Percentiles rank a stretch among this genome's conserved stretches.
Conservation (phyloP, 2,888 invertebrate genomes). For the Drosophila neutralis region DNA sequence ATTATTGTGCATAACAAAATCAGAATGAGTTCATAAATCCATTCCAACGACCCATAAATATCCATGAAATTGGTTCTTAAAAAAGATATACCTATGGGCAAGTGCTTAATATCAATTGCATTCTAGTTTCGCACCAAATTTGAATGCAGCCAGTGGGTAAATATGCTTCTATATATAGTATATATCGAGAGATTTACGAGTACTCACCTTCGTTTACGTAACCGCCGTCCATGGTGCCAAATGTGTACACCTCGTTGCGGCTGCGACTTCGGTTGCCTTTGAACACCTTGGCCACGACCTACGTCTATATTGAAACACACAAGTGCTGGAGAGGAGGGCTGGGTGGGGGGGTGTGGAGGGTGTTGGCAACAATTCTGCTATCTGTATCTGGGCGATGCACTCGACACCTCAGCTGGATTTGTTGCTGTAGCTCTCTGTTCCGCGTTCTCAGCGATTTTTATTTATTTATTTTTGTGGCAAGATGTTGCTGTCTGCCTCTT, state of each 20-base stretch:
- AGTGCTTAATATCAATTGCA: conserved; percentile 31
- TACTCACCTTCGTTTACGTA: conserved; percentile 84
- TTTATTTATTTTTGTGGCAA: conserved; percentile 63
- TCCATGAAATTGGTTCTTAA: conserved; percentile 2
- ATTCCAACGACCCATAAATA: conserved; percentile 11
- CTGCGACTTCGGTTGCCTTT: conserved; percentile 55
- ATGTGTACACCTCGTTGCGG: conserved; percentile 82
- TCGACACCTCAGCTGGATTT: conserved; percentile 57
- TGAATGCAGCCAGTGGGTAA: conserved; percentile 17
- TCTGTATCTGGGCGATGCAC: conserved; percentile 57
- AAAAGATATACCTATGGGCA: conserved; percentile 1
- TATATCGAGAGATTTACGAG: conserved; percentile 24
- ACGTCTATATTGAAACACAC: conserved; percentile 48
- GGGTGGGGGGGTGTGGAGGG: not conserved
- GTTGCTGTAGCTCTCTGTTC: conserved; percentile 30
- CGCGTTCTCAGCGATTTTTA: conserved; percentile 33
- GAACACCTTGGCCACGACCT: conserved; percentile 77
- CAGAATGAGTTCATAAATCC: not conserved
- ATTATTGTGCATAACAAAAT: not conserved
- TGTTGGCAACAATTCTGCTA: conserved; percentile 2
- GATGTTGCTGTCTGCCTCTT: conserved; percentile 31
- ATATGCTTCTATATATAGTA: not conserved
- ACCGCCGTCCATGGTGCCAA: conserved; percentile 84
- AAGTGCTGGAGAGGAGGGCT: conserved; percentile 12
- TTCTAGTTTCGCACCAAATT: conserved; percentile 7